Evolutionary conservation across 2,797 vertebrate genomes (phyloP), one percentile per base, ranked within the genome.

Genomic region (Pangasius macronema): DNA sequence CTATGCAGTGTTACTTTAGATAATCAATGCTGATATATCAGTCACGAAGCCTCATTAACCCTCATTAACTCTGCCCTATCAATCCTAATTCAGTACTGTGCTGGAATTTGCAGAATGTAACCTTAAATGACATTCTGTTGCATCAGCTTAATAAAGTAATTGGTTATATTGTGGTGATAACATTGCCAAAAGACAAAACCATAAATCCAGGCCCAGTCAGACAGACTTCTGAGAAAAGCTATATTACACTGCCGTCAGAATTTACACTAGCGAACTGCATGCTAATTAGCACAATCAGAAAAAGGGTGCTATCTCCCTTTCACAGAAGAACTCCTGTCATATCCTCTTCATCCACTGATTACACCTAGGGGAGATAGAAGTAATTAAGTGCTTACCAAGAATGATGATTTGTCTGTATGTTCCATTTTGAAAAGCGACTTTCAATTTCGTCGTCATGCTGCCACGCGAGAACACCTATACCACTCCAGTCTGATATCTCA

Each of bases 371-470:
- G 76, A 65, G 57, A 87, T 57, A 57, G 83, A 76, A 72, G 93
- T 94, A 95, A 94, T 95, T 94, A 95, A 94, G 93, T 93, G 94
- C 92, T 94, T 93, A 95, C 93, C 93, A 93, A 93, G 94, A 95
- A 93, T 89, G 92, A 95, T 93, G 94, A 95, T 94, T 94, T 94
- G 94, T 51, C 76, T 59, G 53, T 65, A 63, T 86, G 46, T 84
- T 42, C 18, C 27, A 68, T 68, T 77, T 53, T 63, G 22, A 59
- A 76, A 83, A 59, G 46, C 79, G 53, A 53, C 51, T 79, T 68
- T 42, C 4, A 55, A 42, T 70, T 72, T 33, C n/a, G 55, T 30
- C 72, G 63, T 85, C 84, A 67, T 63, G 46, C 57, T 27, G 20
- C 33, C 59, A 36, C 16, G 2, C 16, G 8, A 67, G 27, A 67